Base-by-base conservation (phyloP, 2,797 vertebrate species). In the Gastrophryne carolinensis region DNA sequence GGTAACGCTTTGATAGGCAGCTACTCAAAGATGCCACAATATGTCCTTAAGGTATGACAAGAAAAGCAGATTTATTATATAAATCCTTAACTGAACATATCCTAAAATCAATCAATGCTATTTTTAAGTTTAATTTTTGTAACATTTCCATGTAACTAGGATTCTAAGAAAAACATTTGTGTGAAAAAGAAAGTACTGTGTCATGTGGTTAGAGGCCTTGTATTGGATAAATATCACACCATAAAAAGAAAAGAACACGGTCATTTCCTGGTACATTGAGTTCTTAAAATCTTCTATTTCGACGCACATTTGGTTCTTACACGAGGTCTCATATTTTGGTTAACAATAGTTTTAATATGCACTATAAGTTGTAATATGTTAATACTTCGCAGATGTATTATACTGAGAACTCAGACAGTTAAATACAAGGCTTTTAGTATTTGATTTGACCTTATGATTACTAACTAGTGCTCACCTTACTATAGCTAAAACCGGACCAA, bases 241-340 rank as follows among this genome's bases (percentile, higher is more conserved):
- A 63, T 63, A 66, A 52, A 66, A 66, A 66, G 63, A 66, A 52
- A 50, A 50, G 19, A 52, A 66, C 63, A 34, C 44, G 19, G 62
- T 35, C 47, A 66, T 66, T 66, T 52, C 30, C 44, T 27, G 32
- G 63, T 35, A 66, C 63, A 52, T 21, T 50, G 12, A 34, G 63
- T 66, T 66, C 63, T 52, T 26, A 29, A 17, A 66, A 50, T 66
- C 12, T 17, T 50, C 47, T 19, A 35, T 49, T 27, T 66, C 17
- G 52, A 34, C 52, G 11, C 37, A 66, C 47, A 66, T 66, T 66
- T 66, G 3, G 19, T 52, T 50, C 3, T 32, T 49, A 27, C 27
- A 65, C 41, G 12, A 34, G 5, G 44, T 19, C 44, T 47, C 44
- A 47, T 47, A 47, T 19, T 47, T 47, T 47, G 17, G 62, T 49